Base-by-base conservation (phyloP, 2,888 invertebrate species). In the Eucriotettix oculatus region DNA sequence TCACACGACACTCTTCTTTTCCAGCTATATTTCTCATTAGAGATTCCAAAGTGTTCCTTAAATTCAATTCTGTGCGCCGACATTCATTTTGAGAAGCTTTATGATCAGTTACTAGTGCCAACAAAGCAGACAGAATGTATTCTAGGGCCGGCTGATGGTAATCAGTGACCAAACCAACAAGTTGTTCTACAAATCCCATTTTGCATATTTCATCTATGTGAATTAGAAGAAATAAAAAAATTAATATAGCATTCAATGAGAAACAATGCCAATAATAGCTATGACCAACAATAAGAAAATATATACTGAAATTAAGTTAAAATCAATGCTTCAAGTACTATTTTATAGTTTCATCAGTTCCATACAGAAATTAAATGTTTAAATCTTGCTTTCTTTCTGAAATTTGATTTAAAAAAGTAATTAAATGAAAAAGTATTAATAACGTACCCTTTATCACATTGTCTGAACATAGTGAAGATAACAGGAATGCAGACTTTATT, bases 401-500 rank as follows among this genome's bases (percentile, higher is more conserved):
- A 11, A 55, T 55, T 29, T 7, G 10, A 12, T 55, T 16, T 41
- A 9, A 5, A 55, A 12, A 55, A 55, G 11, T 42, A 55, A 29
- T 55, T 11, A n/a, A 11, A 7, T 40, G 55, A 10, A 55, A 9
- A 9, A 29, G 54, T 16, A 11, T 54, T 10, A 12, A 16, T 53
- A 16, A 3, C 10, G 52, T 54, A 57, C 60, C 60, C 57, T 57
- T 60, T 5, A 60, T 43, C 11, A 52, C 69, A 60, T 78, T 72
- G 64, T 79, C 73, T 7, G 72, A 67, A 66, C 83, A 82, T 12
- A 90, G 71, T 16, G 82, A 75, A 0, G 78, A 74, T 54, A 89
- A 71, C 58, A 92, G 74, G 73, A 91, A 90, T 11, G 86, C 81
- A 0, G 85, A 79, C 73, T 90, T 91, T 2, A 82, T 81, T 66